phyloP scores from a whole-genome alignment of 1,140 invertebrate species.

The Ladona fulva region DNA sequence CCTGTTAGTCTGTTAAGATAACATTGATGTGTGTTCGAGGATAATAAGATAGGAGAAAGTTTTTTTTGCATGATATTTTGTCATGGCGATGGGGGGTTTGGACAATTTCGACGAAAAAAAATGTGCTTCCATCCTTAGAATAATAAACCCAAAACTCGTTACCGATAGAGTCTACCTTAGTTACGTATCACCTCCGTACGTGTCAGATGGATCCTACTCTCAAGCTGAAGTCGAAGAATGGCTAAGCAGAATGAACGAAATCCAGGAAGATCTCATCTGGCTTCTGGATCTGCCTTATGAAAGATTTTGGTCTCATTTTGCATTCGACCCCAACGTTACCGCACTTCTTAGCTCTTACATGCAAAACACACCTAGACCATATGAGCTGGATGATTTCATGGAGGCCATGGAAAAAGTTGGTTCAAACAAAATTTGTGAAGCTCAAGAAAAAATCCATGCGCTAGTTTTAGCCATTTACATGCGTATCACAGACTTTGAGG shows the following conservation, averaged over 20 bases:
- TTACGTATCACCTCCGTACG: conserved; percentile 33
- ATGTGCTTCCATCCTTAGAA: background rate
- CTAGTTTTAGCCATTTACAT: background rate
- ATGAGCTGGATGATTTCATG: background rate
- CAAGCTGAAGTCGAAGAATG: conserved; percentile 45
- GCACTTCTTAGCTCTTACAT: background rate
- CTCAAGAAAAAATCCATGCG: background rate
- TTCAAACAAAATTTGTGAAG: background rate
- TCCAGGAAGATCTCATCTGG: conserved; percentile 46
- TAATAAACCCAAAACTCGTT: conserved; percentile 30
- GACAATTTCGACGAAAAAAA: background rate
- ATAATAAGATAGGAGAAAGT: too few species aligned
- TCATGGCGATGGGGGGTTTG: background rate
- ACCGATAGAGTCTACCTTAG: conserved; percentile 33
- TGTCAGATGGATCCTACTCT: conserved; percentile 32
- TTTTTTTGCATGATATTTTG: background rate
- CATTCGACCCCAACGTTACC: background rate
- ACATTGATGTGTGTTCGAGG: too few species aligned
- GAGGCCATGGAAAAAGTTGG: background rate
- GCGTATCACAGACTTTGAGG: background rate
- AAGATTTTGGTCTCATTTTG: conserved; percentile 29
- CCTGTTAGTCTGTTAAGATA: too few species aligned
- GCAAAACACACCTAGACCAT: background rate
- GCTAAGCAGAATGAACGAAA: conserved; percentile 44
- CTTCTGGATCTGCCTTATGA: conserved; percentile 43